phyloP scores from a whole-genome alignment of 2,113 vertebrate species.

The Nothoprocta perdicaria region DNA sequence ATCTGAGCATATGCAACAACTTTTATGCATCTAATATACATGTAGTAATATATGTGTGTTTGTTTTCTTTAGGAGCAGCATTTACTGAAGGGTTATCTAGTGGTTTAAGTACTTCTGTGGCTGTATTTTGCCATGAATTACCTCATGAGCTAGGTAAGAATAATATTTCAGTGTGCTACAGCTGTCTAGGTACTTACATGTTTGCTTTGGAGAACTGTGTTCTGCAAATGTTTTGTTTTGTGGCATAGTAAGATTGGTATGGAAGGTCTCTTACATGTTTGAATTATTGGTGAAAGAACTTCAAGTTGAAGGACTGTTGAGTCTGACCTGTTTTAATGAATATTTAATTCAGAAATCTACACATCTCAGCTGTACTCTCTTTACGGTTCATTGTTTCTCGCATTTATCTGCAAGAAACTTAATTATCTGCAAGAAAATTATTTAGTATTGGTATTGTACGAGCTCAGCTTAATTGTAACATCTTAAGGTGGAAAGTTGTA shows the following conservation, averaged over 20 bases:
- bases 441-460: not conserved
- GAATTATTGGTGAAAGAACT: not conserved
- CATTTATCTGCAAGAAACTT: not conserved
- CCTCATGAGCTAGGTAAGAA: slow-evolving; percentile 94
- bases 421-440: not conserved
- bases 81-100: slow-evolving; percentile 95
- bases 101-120: slow-evolving; percentile 95
- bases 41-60: not conserved
- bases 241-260: not conserved
- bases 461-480: not conserved
- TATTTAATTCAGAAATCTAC: not conserved
- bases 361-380: not conserved
- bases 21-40: not conserved
- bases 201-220: not conserved
- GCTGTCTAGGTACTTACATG: not conserved
- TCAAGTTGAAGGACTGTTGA: not conserved
- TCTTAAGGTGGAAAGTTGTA: not conserved
- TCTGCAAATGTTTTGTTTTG: not conserved
- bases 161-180: not conserved
- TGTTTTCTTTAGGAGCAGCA: slow-evolving; percentile 84
- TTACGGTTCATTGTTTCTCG: not conserved
- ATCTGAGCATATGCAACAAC: not conserved
- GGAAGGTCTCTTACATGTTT: not conserved
- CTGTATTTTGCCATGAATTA: slow-evolving; percentile 97
- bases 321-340: not conserved